Conservation (phyloP, 2,113 vertebrate species). For the Psittacula cyanocephala region DNA sequence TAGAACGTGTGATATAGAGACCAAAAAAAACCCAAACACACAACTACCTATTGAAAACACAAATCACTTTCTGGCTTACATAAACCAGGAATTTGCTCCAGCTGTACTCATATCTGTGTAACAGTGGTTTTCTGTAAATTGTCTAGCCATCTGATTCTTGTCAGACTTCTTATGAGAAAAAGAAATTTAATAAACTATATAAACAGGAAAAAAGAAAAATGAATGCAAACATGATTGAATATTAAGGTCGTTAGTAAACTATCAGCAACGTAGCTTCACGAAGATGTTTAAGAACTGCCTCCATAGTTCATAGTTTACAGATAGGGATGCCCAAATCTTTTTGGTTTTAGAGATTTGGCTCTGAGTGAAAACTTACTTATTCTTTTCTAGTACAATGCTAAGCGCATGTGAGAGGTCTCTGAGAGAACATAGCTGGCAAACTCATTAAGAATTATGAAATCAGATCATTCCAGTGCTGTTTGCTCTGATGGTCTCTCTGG, state of each 20-base stretch:
- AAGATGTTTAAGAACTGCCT: neutral
- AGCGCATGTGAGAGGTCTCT: neutral
- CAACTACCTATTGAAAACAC: neutral
- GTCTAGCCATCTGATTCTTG: neutral
- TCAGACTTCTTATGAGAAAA: neutral
- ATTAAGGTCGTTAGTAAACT: neutral
- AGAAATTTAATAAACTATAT: neutral
- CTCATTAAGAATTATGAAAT: neutral
- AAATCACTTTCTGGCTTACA: neutral
- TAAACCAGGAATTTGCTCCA: neutral
- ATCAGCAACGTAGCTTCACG: neutral
- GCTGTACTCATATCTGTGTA: neutral
- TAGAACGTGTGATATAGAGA: neutral
- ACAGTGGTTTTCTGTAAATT: neutral
- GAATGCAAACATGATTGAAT: neutral
- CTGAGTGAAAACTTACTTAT: neutral
- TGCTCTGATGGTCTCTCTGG: neutral
- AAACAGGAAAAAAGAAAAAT: neutral
- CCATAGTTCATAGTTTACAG: neutral
- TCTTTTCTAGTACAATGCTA: neutral
- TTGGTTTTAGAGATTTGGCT: neutral
- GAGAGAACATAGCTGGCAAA: neutral
- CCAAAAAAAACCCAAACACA: neutral
- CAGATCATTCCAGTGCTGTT: neutral
- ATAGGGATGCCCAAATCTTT: neutral